Evolutionary conservation across 2,113 vertebrate species (phyloP).

Genomic region (Fregetta grallaria): DNA sequence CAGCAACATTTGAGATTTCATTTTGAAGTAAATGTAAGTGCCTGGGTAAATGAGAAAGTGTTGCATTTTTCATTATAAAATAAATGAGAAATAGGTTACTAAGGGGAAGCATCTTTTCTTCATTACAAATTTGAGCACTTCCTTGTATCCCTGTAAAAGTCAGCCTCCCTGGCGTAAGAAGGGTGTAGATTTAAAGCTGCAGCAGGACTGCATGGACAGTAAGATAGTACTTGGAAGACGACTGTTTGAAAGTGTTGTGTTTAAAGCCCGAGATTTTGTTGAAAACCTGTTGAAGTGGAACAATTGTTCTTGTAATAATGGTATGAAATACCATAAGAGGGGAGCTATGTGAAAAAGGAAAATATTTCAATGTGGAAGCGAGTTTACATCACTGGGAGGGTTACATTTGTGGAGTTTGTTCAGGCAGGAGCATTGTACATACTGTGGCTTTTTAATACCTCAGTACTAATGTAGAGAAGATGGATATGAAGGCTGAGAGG

Average conservation of each 20-base stretch:
- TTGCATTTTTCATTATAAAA: background rate
- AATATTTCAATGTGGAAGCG: background rate
- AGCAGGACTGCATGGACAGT: background rate
- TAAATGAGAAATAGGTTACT: background rate
- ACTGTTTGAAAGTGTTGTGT: background rate
- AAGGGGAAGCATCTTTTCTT: background rate
- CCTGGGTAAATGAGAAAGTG: background rate
- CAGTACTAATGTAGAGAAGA: background rate
- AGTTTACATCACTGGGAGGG: background rate
- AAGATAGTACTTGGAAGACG: background rate
- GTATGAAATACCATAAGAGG: background rate
- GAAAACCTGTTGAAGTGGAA: background rate
- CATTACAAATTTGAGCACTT: background rate
- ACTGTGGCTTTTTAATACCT: background rate
- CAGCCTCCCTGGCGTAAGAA: background rate
- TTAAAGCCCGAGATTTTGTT: background rate
- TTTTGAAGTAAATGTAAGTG: slow-evolving; percentile 4
- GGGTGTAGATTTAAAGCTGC: background rate
- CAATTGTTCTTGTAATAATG: background rate
- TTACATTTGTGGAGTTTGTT: background rate
- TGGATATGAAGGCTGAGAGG: background rate
- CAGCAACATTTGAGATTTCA: background rate
- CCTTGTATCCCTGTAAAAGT: background rate
- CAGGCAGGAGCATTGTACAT: background rate
- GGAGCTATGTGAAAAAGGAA: background rate